Evolutionary conservation across 2,797 vertebrate species (phyloP).

Genomic region (Anniella stebbinsi): DNA sequence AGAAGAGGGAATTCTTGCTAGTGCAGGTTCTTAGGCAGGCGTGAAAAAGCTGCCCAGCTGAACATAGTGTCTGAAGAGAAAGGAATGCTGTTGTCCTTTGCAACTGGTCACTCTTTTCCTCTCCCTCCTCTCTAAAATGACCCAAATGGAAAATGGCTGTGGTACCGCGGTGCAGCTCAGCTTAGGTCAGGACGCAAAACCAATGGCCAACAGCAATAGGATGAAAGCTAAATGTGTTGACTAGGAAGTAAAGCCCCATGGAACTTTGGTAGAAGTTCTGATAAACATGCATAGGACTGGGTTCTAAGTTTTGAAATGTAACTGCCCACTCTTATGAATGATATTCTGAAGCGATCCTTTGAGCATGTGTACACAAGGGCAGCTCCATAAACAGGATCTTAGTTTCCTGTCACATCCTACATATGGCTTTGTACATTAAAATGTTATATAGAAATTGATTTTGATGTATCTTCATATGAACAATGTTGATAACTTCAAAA

Average conservation of each 20-base stretch:
- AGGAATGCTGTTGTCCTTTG: too few relatives aligned
- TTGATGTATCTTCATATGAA: not conserved
- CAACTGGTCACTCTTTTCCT: too few relatives aligned
- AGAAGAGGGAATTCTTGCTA: not conserved
- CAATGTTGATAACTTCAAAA: not conserved
- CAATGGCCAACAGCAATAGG: not conserved
- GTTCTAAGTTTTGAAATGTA: not conserved
- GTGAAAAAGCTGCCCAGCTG: too few relatives aligned
- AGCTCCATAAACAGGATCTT: not conserved
- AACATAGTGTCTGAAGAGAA: not conserved
- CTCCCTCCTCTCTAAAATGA: too few relatives aligned
- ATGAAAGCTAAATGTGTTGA: not conserved
- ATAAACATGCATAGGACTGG: not conserved
- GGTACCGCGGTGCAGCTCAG: not conserved
- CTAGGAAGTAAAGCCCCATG: too few relatives aligned
- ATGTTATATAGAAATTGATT: not conserved
- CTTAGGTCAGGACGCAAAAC: not conserved
- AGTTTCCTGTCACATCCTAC: not conserved
- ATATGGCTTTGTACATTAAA: not conserved
- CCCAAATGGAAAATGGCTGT: not conserved
- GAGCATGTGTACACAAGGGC: not conserved
- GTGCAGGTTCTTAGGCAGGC: too few relatives aligned
- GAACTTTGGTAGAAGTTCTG: not conserved
- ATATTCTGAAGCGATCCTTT: not conserved
- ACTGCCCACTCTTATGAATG: not conserved